Conservation (phyloP, 2,888 invertebrate genomes). For the Cotesia congregata region DNA sequence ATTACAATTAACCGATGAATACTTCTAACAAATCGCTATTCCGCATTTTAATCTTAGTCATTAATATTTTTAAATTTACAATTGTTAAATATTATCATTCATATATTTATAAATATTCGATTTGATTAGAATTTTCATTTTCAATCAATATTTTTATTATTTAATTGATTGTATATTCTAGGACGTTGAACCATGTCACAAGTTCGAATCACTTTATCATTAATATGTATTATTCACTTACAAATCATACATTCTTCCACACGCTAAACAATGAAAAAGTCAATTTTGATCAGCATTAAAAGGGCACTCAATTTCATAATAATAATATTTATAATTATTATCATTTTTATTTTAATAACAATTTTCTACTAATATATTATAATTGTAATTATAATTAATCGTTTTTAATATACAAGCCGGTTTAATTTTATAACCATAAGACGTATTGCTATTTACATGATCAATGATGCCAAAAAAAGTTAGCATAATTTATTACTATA, state of each 20-base stretch:
- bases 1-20: background rate
- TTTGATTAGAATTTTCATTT: background rate
- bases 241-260: background rate
- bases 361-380: conserved; percentile 15
- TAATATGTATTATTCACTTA: background rate
- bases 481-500: background rate
- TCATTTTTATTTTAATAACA: conserved; percentile 9
- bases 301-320: background rate
- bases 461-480: background rate
- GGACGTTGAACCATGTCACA: background rate
- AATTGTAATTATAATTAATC: background rate
- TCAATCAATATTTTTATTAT: background rate
- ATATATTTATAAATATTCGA: conserved; percentile 13
- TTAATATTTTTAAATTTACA: background rate
- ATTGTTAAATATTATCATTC: conserved; percentile 23
- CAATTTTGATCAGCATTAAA: background rate
- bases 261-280: conserved; percentile 1
- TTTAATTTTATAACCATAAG: background rate
- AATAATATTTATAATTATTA: conserved; percentile 11
- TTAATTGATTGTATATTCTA: conserved; percentile 3
- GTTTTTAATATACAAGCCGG: background rate
- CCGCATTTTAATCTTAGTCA: background rate
- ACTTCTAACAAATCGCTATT: background rate
- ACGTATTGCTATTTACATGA: background rate
- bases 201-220: background rate